Percentiles rank a stretch among this genome's conserved stretches.
phyloP scores from a whole-genome alignment of 2,888 invertebrate species.

The Netelia melanura region DNA sequence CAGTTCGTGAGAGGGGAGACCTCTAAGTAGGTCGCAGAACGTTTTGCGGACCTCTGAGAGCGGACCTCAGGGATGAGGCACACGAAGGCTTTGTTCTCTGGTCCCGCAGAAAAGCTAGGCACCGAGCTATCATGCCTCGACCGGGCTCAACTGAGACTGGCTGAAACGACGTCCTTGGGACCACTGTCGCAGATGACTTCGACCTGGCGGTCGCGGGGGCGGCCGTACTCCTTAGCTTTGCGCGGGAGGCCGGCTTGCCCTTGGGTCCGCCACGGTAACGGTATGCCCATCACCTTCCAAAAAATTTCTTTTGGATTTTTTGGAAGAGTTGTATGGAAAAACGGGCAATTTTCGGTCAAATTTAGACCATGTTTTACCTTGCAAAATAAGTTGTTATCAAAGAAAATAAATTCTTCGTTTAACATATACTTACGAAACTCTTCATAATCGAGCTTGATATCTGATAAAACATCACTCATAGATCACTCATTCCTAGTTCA shows the following conservation, averaged over 20 bases:
- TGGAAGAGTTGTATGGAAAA: no score
- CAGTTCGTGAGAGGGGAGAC: background rate
- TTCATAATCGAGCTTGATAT: no score
- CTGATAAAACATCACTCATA: no score
- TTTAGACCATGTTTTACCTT: no score
- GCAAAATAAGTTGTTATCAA: no score
- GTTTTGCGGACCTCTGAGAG: background rate
- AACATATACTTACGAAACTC: background rate
- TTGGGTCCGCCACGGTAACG: conserved; percentile 1
- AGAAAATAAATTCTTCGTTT: background rate
- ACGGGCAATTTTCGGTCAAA: no score
- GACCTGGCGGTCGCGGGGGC: conserved; percentile 10
- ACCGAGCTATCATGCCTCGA: conserved; percentile 16
- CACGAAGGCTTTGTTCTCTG: conserved; percentile 26
- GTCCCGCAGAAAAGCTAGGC: conserved; percentile 30
- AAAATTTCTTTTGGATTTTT: no score
- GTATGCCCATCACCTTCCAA: background rate
- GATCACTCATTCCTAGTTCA: no score
- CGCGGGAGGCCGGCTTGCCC: conserved; percentile 10
- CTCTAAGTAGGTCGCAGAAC: background rate
- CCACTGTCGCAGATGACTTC: background rate
- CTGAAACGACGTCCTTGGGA: background rate
- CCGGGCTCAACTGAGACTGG: conserved; percentile 1
- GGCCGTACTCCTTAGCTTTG: conserved; percentile 23
- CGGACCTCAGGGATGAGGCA: conserved; percentile 8